Conservation (phyloP, 35 echinoderm and acorn worm species). For the Antedon bifida region DNA sequence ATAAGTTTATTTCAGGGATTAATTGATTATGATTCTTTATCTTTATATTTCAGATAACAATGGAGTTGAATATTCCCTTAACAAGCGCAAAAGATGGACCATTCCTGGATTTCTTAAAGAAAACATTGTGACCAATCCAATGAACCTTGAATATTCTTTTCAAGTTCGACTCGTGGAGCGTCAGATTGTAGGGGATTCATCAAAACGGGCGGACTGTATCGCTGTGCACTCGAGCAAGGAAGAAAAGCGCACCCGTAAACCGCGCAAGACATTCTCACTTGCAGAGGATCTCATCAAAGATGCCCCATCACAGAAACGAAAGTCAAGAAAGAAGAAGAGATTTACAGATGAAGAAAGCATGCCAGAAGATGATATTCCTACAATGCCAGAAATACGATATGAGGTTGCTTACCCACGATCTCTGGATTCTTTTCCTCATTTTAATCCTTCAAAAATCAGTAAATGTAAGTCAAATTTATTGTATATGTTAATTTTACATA, state of each 20-base stretch:
- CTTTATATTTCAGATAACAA: background rate
- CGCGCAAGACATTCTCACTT: background rate
- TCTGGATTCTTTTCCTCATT: background rate
- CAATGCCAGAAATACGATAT: background rate
- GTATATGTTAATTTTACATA: too few species aligned
- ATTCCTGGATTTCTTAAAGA: background rate
- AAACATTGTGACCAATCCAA: background rate
- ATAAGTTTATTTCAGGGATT: too few species aligned
- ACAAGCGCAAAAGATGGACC: background rate
- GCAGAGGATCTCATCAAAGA: background rate
- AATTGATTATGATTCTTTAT: background rate
- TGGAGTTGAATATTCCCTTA: background rate
- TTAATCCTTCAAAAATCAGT: background rate
- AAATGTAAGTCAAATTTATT: background rate
- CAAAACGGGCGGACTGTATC: background rate
- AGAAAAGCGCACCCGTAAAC: background rate
- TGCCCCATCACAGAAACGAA: background rate
- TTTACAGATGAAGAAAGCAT: background rate
- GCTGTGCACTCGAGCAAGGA: background rate
- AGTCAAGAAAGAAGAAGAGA: background rate
- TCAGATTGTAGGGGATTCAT: background rate
- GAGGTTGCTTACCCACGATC: background rate
- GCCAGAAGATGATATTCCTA: background rate
- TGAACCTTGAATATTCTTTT: background rate
- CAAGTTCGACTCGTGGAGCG: background rate